Base-by-base conservation (phyloP, 2,797 vertebrate genomes). In the Pelochelys cantorii region DNA sequence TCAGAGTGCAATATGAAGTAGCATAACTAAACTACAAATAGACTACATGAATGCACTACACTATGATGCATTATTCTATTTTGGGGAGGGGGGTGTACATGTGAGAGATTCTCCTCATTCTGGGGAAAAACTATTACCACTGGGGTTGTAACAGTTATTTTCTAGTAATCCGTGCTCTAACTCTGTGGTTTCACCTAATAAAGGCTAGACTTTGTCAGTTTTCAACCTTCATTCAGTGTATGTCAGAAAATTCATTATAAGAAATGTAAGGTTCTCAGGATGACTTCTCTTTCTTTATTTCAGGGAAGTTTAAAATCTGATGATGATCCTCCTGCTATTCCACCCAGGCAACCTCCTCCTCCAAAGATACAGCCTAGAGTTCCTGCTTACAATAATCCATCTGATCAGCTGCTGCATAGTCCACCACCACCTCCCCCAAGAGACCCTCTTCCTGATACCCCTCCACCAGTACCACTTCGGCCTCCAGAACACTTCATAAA, bases 401-500 rank as follows among this genome's bases (percentile, higher is more conserved):
- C 96, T 10, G 99, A 99, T 7, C 98, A 98, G 79, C 98, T 98
- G 0, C 96, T 99, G 84, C 98, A 98, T 71, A 99, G 99, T 97
- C 99, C 99, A 1, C 99, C 99, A 0, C 99, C 99, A 0, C 99
- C 99, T 1, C 99, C 27, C 23, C 99, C 86, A 71, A 98, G 80
- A 98, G 99, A 98, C 97, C 99, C 98, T n/a, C 97, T 98, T 27
- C 98, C 99, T 0, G 99, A 99, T 93, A 99, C 99, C 4, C 99
- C 99, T 1, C 99, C 99, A 1, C 99, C 99, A 0, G 98, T 99
- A 71, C 99, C 99, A 7, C 98, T 99, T 57, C 98, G 99, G 4
- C 99, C 99, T 1, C 99, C 99, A 1, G 99, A 99, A 97, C 99
- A 99, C 97, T 99, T 99, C 96, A 99, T 99, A 97, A 99, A 99